Percentiles rank a stretch among this genome's conserved stretches.
Conservation (phyloP, 2,888 invertebrate genomes). For the Saturnia japonica region DNA sequence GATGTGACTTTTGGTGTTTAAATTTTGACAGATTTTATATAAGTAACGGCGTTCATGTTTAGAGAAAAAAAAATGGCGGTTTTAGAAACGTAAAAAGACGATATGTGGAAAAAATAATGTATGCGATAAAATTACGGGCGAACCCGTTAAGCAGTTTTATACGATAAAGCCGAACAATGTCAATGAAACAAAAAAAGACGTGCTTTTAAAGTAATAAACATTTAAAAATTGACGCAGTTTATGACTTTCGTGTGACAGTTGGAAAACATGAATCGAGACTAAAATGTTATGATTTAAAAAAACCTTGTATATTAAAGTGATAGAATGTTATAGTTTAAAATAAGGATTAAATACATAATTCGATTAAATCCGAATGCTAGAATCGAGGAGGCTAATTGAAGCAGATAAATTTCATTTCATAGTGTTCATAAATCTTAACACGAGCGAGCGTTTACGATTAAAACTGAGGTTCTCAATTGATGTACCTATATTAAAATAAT, state of each 20-base stretch:
- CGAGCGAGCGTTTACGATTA: too few relatives aligned
- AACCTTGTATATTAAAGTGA: neutral
- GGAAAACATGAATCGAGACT: neutral
- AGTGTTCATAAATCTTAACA: too few relatives aligned
- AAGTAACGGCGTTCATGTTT: neutral
- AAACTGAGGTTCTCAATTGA: too few relatives aligned
- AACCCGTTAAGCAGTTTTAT: neutral
- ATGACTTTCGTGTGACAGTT: neutral
- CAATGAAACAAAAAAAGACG: neutral
- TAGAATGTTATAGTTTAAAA: too few relatives aligned
- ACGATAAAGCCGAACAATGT: conserved; percentile 13
- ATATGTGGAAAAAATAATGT: neutral
- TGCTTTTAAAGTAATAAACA: conserved; percentile 26
- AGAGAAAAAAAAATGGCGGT: neutral
- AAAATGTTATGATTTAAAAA: neutral
- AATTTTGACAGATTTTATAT: too few relatives aligned
- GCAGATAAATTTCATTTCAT: too few relatives aligned
- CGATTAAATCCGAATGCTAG: too few relatives aligned
- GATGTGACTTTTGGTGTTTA: too few relatives aligned
- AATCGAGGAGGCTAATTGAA: too few relatives aligned
- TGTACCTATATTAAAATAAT: too few relatives aligned
- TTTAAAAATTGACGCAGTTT: neutral
- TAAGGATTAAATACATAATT: too few relatives aligned
- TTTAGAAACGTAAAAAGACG: neutral
- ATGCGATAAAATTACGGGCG: neutral